These are phyloP conservation scores for Vireo griseus DNA, from an alignment of 2,797 vertebrate genomes.

Conservation along the genomic window DNA sequence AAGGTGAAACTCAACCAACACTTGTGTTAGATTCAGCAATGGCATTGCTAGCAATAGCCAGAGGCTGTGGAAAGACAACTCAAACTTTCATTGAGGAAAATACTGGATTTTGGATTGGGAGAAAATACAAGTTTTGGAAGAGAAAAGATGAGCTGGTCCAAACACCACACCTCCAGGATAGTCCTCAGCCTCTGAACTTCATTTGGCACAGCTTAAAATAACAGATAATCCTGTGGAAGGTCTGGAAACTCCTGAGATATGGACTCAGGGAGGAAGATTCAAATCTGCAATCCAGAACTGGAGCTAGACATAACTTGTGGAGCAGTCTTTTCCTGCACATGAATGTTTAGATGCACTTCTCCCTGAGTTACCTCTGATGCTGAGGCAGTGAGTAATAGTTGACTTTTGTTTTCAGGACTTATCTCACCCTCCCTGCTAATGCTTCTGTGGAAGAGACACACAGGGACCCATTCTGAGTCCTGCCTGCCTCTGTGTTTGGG, in stretches of 20 bases:
- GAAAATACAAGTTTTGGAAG: background rate
- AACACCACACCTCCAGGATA: background rate
- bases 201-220: background rate
- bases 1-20: background rate
- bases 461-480: background rate
- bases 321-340: background rate
- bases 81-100: background rate
- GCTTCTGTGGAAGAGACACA: background rate
- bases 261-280: background rate
- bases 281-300: background rate
- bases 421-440: background rate
- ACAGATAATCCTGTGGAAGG: background rate
- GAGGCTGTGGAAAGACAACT: background rate
- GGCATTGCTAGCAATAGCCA: background rate
- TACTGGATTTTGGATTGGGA: background rate
- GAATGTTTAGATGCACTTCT: background rate
- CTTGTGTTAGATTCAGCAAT: background rate
- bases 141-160: background rate
- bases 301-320: accelerated
- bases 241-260: background rate
- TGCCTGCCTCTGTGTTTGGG: background rate
- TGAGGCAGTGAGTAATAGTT: background rate
- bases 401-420: background rate
- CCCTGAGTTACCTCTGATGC: background rate
- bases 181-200: background rate